Base-by-base conservation (phyloP, 2,113 vertebrate genomes). In the Steatornis caripensis region DNA sequence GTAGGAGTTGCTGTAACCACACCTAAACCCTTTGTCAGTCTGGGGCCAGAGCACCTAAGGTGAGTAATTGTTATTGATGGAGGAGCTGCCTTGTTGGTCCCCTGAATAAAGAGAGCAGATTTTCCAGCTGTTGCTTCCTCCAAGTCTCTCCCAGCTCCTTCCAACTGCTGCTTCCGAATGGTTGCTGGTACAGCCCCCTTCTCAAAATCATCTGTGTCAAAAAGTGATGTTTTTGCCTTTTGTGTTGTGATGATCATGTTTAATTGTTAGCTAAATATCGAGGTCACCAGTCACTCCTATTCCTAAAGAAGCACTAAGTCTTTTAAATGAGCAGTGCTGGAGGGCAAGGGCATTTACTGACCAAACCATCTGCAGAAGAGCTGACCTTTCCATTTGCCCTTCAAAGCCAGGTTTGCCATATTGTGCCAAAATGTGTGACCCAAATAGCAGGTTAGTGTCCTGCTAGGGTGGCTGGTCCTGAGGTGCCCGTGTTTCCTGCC, bases 291-390 rank as follows among this genome's bases (percentile, higher is more conserved):
- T 58, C 82, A 51, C 91, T 93, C 83, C 84, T 86, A 14, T 65
- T 70, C 85, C 85, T 92, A 43, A 83, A 74, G 93, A 88, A 88
- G 39, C 0, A 0, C 51, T 23, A 2, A 69, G 93, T 58, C 39
- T 93, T 93, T 85, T 84, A 77, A 89, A 70, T 8, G 21, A 78
- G 76, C 2, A 1, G 68, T 78, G 93, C 92, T 87, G 81, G 74
- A 96, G 80, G 84, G 66, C 53, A 90, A 90, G 68, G 79, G 24
- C 87, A 89, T 83, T 93, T 84, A 84, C 80, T 83, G 88, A 88
- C 71, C 75, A 93, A 95, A 80, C 60, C 41, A 84, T 84, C 34
- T 62, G 71, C 88, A 64, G 76, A 89, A 79, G 65, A 91, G 70
- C 8, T 89, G 71, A 94, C 64, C 79, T 90, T 93, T 80, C 71